Evolutionary conservation across 2,888 invertebrate species (phyloP), one percentile per base, ranked within the genome.

Genomic region (Hyalella azteca): DNA sequence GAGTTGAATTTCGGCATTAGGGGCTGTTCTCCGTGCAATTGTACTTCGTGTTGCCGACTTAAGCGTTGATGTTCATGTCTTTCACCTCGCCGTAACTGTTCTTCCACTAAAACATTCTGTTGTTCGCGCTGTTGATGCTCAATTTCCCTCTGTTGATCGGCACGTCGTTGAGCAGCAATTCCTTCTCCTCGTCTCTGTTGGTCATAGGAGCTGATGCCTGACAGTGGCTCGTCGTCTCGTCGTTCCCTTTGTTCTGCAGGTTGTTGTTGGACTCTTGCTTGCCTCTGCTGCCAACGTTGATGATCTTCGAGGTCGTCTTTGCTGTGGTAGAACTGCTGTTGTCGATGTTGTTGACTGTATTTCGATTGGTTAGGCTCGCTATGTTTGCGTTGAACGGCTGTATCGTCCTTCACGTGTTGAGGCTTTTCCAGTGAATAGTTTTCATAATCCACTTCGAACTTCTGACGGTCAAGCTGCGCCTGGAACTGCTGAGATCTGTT

Each of bases 231-330:
- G 19, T 39, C 66, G 32, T 66, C 29, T 19, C 36, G 32, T 19
- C 36, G 66, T 7, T 66, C 29, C 19, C 66, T n/a, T 13, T 7
- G 66, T 29, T 36, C 26, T n/a, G 7, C 32, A 2, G 32, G 66
- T 15, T 32, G 66, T 15, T 32, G 66, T 36, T 66, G 66, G 39
- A 11, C 66, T 66, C 66, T 78, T 73, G 26, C 78, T 45, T 48
- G 82, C 80, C 76, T 77, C 78, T 60, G 76, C 78, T 26, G 82
- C 73, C 26, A 80, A 78, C 22, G 50, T 22, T 22, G 82, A 66
- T 66, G 78, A 78, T 48, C 79, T 79, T 36, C 81, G 66, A n/a
- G 41, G 75, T 50, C 80, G 76, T 19, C 66, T 32, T 49, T 78
- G 78, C 54, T 78, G 66, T 26, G 60, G 49, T 4, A 82, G 77